Conservation (phyloP, 2,797 vertebrate species). For the Lagorchestes hirsutus region DNA sequence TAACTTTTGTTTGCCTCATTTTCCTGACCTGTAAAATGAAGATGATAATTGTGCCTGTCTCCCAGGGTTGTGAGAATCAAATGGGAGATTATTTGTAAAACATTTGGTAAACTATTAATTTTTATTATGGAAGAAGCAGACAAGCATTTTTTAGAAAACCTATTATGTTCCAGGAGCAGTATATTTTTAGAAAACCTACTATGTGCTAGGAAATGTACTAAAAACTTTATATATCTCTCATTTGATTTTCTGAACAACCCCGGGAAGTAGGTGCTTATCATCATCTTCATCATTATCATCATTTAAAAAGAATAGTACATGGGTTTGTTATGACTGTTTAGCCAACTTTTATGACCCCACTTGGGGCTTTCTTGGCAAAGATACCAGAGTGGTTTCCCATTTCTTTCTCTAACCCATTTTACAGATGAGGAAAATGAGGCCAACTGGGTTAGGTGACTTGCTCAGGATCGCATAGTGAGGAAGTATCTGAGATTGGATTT, state of each 20-base stretch:
- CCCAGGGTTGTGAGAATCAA: neutral
- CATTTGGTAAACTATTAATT: neutral
- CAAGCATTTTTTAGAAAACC: neutral
- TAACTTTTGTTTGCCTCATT: neutral
- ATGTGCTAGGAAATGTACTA: neutral
- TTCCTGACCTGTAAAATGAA: neutral
- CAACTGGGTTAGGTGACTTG: neutral
- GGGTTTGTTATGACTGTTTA: neutral
- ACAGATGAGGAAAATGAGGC: neutral
- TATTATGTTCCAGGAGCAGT: neutral
- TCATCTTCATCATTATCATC: neutral
- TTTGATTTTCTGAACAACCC: neutral
- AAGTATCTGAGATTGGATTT: neutral
- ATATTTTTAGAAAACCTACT: neutral
- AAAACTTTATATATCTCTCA: neutral
- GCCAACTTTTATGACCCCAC: too few species aligned
- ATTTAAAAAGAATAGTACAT: neutral
- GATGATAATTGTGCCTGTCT: neutral
- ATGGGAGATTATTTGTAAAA: neutral
- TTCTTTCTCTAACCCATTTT: neutral
- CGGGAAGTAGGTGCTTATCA: neutral
- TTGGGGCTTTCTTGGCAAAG: neutral
- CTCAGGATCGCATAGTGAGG: fast-evolving
- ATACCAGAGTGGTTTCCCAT: neutral
- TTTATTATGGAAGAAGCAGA: neutral